Base-by-base conservation (phyloP, 2,888 invertebrate genomes). In the Blastobasis adustella region DNA sequence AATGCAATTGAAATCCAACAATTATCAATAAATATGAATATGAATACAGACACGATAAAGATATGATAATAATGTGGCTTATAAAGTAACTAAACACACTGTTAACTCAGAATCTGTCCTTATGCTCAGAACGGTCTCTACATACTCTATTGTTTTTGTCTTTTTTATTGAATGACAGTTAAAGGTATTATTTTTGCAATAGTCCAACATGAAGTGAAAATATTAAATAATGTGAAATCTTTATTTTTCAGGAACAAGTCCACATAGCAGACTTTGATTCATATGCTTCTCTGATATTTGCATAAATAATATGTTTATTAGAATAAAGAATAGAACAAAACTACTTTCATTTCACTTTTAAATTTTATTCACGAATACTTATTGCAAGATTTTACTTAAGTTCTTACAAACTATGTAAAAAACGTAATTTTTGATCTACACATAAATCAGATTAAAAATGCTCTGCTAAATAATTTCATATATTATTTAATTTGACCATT, bases 221-320 rank as follows among this genome's bases (percentile, higher is more conserved):
- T n/a, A n/a, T n/a, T n/a, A n/a, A n/a, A n/a, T n/a, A n/a, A n/a
- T n/a, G n/a, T n/a, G n/a, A 23, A 23, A 23, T 23, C 3, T 23
- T 23, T 23, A 23, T 23, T 23, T 23, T 91, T 60, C 88, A 93
- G 89, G 94, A 94, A 79, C 91, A 91, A 77, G 88, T 93, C 37
- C 94, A 94, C 69, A 82, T 94, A 9, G 89, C 90, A 23, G 91
- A 93, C 69, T 79, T 94, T 58, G 89, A 90, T 53, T 67, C 76
- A 43, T 93, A 94, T 76, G 89, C 93, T 58, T 79, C 89, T 53
- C 75, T 75, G 39, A 58, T 82, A 52, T 82, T 72, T 65, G 54
- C 58, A 51, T 9, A 67, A 68, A 49, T 60, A 62, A 46, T 51
- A 36, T 10, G 46, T 7, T 49, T 50, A 5, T 50, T 47, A 49